These are phyloP conservation scores for Argopecten irradians DNA, from an alignment of 1,140 invertebrate species.

Conservation along the genomic window DNA sequence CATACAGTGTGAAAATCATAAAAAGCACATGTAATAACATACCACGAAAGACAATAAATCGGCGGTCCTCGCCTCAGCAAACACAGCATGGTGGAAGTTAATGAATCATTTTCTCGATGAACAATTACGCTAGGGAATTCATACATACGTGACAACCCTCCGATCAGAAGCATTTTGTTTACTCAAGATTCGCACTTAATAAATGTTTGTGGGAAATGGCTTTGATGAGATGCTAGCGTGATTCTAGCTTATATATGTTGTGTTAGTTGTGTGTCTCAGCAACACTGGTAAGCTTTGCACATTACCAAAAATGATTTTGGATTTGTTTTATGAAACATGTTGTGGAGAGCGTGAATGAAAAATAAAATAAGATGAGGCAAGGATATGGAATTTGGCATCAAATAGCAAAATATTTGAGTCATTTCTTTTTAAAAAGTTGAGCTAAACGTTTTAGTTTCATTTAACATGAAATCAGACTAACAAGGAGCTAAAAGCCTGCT, in stretches of 20 bases:
- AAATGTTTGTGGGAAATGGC: neutral
- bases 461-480: neutral
- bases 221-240: neutral
- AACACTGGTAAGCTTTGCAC: neutral
- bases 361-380: too few species aligned
- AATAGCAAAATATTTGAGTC: too few species aligned
- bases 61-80: neutral
- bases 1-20: neutral
- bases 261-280: neutral
- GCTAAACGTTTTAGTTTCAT: neutral
- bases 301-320: neutral
- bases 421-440: too few species aligned
- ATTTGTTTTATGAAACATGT: neutral
- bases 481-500: neutral
- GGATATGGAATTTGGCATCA: too few species aligned
- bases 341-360: too few species aligned
- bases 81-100: neutral
- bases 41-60: neutral
- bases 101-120: slow-evolving; percentile 9
- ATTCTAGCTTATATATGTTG: neutral
- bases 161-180: neutral
- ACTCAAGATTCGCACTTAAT: neutral
- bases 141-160: neutral
- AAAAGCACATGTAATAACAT: neutral
- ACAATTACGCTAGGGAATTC: neutral